Base-by-base conservation (phyloP, 2,113 vertebrate species). In the Etheostoma spectabile region DNA sequence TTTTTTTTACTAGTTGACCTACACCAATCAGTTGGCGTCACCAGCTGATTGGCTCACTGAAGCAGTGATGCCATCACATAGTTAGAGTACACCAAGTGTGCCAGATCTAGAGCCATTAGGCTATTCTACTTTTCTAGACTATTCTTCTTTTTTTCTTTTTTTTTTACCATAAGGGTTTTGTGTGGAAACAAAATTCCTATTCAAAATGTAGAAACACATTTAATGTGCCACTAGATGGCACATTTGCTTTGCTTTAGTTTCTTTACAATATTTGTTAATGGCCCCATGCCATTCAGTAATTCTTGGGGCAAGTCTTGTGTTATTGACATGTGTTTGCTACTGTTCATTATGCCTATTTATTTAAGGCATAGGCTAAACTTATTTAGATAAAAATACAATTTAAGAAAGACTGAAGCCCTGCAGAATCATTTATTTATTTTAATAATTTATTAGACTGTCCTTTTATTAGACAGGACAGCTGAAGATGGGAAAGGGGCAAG, bases 141-240 rank as follows among this genome's bases (percentile, higher is more conserved):
- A 74, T 88, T 86, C 51, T 68, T 30, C 4, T 84, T 46, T 64
- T 5, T 38, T 27, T 59, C 14, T 38, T 38, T 10, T 8, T 38
- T 30, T 30, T 51, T 45, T 49, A 27, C 19, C 13, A 66, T 46
- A 4, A 42, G 15, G 1, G 5, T 63, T 78, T 27, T 60, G 16
- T 76, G 16, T 5, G 46, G 10, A 51, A 71, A 24, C 4, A 38
- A 3, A 57, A 68, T 56, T 79, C 15, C 2, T 3, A 71, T 51
- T 75, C 0, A 18, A 46, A 45, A 46, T 61, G 8, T 62, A 52
- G 11, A 80, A 71, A 62, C 22, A 19, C 0, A 12, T 35, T 18
- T 10, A 63, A 65, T 24, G 22, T 48, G 53, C 87, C 92, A 90
- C 91, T 90, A 93, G 92, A 85, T 84, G 87, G 87, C 85, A 82